These are phyloP conservation scores for Psammodynastes pulverulentus DNA, from an alignment of 2,113 vertebrate genomes.

Conservation along the genomic window DNA sequence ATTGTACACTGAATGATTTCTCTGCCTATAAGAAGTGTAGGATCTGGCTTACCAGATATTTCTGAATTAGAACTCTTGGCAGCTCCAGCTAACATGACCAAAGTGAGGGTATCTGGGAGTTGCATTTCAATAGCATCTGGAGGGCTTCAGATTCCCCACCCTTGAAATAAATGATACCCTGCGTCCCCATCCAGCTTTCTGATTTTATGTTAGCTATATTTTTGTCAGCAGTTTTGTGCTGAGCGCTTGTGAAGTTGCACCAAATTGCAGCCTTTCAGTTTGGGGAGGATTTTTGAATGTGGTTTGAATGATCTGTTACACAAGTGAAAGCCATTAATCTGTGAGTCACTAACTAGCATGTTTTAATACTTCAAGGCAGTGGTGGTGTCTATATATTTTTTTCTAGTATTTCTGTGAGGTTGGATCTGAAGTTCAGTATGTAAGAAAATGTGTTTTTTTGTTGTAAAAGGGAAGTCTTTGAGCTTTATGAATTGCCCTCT, in stretches of 20 bases:
- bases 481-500: neutral
- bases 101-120: neutral
- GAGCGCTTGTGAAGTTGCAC: conserved; percentile 29
- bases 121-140: neutral
- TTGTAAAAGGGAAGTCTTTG: neutral
- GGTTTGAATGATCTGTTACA: neutral
- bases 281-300: neutral
- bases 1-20: neutral
- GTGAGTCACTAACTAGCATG: neutral
- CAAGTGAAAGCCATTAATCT: neutral
- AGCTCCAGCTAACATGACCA: neutral
- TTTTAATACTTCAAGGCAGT: neutral
- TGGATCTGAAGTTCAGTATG: neutral
- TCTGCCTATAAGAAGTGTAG: neutral
- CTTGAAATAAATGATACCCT: neutral
- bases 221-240: conserved; percentile 15
- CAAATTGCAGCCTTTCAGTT: conserved; percentile 16
- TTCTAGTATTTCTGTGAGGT: neutral
- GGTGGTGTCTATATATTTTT: neutral
- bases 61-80: neutral
- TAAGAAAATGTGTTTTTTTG: neutral
- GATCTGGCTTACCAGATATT: neutral
- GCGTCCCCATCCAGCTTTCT: neutral
- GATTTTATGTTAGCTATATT: neutral
- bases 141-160: neutral